phyloP scores from a whole-genome alignment of 2,797 vertebrate genomes.

The Carapus acus region DNA sequence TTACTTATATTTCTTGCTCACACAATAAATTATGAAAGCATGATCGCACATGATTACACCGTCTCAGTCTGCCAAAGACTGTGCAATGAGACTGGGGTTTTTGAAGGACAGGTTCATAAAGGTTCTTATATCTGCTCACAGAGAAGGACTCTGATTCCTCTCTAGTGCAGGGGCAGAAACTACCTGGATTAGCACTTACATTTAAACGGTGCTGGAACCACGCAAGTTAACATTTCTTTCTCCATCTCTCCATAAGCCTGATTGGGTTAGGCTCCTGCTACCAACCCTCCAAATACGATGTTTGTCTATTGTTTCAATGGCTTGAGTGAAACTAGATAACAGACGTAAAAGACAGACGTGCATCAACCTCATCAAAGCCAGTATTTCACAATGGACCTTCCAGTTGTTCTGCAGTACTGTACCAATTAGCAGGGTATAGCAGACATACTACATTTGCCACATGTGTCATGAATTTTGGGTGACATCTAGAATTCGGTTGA shows the following conservation, averaged over 20 bases:
- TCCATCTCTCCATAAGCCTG: too few species aligned
- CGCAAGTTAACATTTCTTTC: too few species aligned
- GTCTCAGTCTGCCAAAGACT: conserved; percentile 3
- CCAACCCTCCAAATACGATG: conserved; percentile 11
- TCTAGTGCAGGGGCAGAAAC: background rate
- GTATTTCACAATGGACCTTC: conserved; percentile 40
- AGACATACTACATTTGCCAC: conserved; percentile 35
- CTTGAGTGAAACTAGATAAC: conserved; percentile 18
- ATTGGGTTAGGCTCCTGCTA: conserved; percentile 7
- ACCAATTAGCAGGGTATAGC: too few species aligned
- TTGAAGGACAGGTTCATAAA: background rate
- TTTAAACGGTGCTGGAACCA: background rate
- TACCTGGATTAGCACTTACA: conserved; percentile 1
- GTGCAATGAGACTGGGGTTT: background rate
- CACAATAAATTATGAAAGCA: conserved; percentile 11
- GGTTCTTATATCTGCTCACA: too few species aligned
- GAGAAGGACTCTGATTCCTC: conserved; percentile 3
- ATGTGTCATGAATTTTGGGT: conserved; percentile 27
- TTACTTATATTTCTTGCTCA: conserved; percentile 14
- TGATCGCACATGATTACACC: conserved; percentile 13
- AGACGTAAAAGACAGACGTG: conserved; percentile 23
- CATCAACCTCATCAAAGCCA: conserved; percentile 16
- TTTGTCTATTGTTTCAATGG: background rate
- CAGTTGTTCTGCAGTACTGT: too few species aligned
- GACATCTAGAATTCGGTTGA: conserved; percentile 19